Base-by-base conservation (phyloP, 1,140 invertebrate genomes). In the Drosophila sturtevanti region DNA sequence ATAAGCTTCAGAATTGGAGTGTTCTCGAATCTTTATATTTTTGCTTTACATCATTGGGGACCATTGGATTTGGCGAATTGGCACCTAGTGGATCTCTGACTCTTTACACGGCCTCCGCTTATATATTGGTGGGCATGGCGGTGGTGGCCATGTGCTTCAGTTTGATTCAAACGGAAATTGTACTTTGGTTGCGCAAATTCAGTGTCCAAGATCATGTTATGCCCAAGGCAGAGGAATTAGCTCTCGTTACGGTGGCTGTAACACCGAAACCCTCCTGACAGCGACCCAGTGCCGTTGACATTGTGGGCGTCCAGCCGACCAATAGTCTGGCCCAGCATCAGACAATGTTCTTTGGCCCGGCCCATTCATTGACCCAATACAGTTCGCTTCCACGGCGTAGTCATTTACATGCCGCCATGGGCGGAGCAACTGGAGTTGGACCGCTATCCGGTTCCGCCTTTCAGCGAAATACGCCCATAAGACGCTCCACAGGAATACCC, bases 141-240 rank as follows among this genome's bases (percentile, higher is more conserved):
- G 94, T 99, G 60, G 96, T 99, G 67, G 98, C 98, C 14, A 99
- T 99, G 97, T 98, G 98, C 92, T 99, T 98, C 92, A 98, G 97
- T 92, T 93, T 99, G 51, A 97, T 99, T 68, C 98, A 99, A 92
- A 98, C 98, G 81, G 97, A 99, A 92, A 95, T 98, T 77, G 95
- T 96, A 65, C 91, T 93, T 63, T 93, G 95, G 80, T 92, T 95
- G 82, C 93, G 95, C 66, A 93, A 93, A 63, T 93, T 94, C 79
- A 93, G 93, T 79, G 90, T 91, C 1, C 86, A 91, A 63, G 90
- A 92, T 70, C 86, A 91, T 54, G 89, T 90, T 0, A 79, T 75
- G 70, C 87, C 91, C 27, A 87, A 91, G 68, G 64, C 79, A 11
- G 91, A 92, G 68, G 91, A 92, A 59, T 62, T 92, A 16, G 76